Evolutionary conservation across 2,113 vertebrate genomes (phyloP), one percentile per base, ranked within the genome.

Genomic region (Brachypteracias leptosomus): DNA sequence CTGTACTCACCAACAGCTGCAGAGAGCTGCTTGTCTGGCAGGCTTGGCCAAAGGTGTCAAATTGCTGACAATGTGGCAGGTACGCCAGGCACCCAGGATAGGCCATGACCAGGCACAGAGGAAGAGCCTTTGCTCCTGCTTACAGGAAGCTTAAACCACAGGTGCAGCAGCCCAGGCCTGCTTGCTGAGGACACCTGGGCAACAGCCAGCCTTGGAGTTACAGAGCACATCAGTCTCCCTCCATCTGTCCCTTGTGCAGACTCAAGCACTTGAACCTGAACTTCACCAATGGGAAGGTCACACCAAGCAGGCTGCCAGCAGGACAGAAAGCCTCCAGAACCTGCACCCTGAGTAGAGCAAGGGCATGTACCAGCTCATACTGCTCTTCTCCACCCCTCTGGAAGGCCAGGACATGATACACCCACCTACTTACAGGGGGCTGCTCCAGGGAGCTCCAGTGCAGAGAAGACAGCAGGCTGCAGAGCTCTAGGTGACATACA

Each of bases 391-490:
- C 35, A 59, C 6, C 2, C 31, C 44, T 51, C 66, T 18, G 4
- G 70, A 81, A 65, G 19, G 11, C 29, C 29, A 38, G 33, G 20
- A 22, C 15, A 2, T 1, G 11, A 71, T 7, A 29, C 4, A 83
- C 13, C 21, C 18, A 13, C 5, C 14, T n/a, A 35, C 42, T 54
- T 16, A 63, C 28, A 40, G 2, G 0, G 9, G 2, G 4, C 26
- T 72, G 16, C 19, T 70, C 44, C 3, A 9, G 44, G 28, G 9
- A 29, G 11, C n/a, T 35, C 35, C 16, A 22, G 28, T 7, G 24
- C 57, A 46, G 35, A 18, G 22, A 6, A 6, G 35, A 51, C 10
- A 7, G 38, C 54, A 17, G 38, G 14, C 49, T 55, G 28, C 83
- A 40, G 47, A 85, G 36, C 26, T 63, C 10, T 71, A 17, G 20